Evolutionary conservation across 2,888 invertebrate genomes (phyloP).

Genomic region (Lypha dubia): DNA sequence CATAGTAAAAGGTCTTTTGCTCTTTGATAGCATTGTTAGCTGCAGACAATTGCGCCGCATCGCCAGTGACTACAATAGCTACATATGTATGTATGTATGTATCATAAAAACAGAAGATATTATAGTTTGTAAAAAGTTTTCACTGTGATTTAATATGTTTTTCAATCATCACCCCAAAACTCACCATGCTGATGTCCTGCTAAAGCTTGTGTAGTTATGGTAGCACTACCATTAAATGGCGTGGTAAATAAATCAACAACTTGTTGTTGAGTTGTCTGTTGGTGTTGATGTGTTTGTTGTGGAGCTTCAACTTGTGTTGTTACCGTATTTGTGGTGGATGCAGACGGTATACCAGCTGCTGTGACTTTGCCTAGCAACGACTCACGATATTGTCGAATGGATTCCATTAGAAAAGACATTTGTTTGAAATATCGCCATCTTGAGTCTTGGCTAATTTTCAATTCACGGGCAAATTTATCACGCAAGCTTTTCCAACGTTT

Average conservation of each 20-base stretch:
- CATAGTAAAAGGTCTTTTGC: conserved; percentile 81
- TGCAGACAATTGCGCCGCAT: conserved; percentile 79
- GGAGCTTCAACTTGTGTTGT: conserved; percentile 77
- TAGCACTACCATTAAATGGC: conserved; percentile 81
- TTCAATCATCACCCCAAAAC: conserved; percentile 66
- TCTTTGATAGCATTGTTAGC: conserved; percentile 78
- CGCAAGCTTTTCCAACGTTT: conserved; percentile 81
- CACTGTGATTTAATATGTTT: not conserved
- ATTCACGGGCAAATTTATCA: conserved; percentile 81
- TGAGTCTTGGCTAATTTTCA: conserved; percentile 81
- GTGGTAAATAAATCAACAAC: conserved; percentile 80
- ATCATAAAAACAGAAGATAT: not conserved
- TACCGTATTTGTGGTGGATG: conserved; percentile 78
- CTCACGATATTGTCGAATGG: conserved; percentile 80
- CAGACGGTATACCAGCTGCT: conserved; percentile 75
- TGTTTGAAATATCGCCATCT: conserved; percentile 82
- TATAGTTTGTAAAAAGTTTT: not conserved
- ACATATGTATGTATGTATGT: too few species aligned
- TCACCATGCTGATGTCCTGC: conserved; percentile 81
- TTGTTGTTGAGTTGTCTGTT: conserved; percentile 80
- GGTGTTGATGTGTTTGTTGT: conserved; percentile 79
- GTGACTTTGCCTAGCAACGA: conserved; percentile 78
- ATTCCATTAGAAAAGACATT: conserved; percentile 81
- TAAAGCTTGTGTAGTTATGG: conserved; percentile 80
- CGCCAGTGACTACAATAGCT: conserved; percentile 81